A percentile compares a stretch with the other conserved stretches of the same genome.
phyloP scores from a whole-genome alignment of 2,113 vertebrate species.

The Crotalus helleri region DNA sequence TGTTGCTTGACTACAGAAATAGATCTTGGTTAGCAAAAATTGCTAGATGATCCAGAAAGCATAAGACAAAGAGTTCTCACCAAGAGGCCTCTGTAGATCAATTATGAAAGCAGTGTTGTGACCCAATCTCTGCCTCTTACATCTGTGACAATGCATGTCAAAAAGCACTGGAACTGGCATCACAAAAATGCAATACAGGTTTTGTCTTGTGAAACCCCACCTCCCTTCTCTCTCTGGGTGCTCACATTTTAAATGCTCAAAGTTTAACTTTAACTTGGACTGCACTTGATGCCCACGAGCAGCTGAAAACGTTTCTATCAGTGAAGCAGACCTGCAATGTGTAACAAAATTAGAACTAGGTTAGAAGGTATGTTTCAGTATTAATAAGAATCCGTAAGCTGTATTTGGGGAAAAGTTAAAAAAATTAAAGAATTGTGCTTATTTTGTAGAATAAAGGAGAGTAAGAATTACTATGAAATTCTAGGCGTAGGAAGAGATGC shows the following conservation, averaged over 20 bases:
- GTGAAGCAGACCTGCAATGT: background rate
- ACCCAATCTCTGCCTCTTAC: background rate
- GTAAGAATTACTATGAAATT: constrained; percentile 93
- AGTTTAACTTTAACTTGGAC: background rate
- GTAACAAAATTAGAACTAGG: background rate
- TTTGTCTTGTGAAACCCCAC: background rate
- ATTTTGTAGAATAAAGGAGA: constrained; percentile 85
- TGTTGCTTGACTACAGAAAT: background rate
- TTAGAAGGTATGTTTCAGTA: background rate
- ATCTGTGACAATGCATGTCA: background rate
- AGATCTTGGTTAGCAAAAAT: background rate
- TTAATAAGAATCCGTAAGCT: background rate
- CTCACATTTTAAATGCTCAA: background rate
- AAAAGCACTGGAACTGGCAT: background rate
- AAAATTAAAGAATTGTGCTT: constrained; percentile 2
- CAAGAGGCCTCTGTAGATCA: background rate
- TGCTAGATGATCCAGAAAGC: background rate
- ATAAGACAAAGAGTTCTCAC: background rate
- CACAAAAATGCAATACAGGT: background rate
- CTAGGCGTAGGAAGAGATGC: constrained; percentile 83
- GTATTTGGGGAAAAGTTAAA: background rate
- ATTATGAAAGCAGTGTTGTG: background rate
- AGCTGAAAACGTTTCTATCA: background rate
- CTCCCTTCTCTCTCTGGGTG: no score
- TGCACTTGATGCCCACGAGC: background rate